Conservation (phyloP, 2,888 invertebrate species). For the Mimas tiliae region DNA sequence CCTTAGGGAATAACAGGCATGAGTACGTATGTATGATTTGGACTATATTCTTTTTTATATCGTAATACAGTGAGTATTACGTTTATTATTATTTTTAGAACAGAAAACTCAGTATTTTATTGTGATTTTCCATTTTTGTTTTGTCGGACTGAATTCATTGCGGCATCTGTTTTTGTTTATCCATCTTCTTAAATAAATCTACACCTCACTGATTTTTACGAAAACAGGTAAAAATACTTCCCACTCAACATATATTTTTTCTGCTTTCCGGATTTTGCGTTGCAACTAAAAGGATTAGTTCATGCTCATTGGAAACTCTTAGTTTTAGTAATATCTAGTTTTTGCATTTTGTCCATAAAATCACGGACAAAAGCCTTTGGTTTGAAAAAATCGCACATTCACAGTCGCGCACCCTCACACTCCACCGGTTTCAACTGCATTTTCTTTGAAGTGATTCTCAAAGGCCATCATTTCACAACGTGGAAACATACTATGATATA, state of each 20-base stretch:
- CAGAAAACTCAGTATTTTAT: no score
- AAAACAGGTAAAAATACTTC: neutral
- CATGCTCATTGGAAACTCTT: neutral
- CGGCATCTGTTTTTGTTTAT: no score
- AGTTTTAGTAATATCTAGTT: neutral
- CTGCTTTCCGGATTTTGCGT: neutral
- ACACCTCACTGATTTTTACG: no score
- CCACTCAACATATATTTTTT: neutral
- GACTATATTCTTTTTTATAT: no score
- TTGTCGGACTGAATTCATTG: no score
- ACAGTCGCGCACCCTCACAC: constrained; percentile 24
- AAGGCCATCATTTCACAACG: constrained; percentile 33
- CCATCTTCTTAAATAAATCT: no score
- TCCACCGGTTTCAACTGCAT: constrained; percentile 25
- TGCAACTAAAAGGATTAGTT: neutral
- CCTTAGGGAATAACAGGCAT: no score
- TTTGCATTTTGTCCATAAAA: neutral
- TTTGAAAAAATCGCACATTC: neutral
- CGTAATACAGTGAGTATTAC: no score
- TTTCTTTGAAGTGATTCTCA: constrained; percentile 35
- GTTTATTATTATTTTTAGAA: no score
- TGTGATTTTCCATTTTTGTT: no score
- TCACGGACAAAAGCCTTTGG: neutral
- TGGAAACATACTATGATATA: no score
- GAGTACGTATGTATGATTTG: no score